Evolutionary conservation across 2,797 vertebrate species (phyloP), one percentile per base, ranked within the genome.

Genomic region (Emydoidea blandingii): DNA sequence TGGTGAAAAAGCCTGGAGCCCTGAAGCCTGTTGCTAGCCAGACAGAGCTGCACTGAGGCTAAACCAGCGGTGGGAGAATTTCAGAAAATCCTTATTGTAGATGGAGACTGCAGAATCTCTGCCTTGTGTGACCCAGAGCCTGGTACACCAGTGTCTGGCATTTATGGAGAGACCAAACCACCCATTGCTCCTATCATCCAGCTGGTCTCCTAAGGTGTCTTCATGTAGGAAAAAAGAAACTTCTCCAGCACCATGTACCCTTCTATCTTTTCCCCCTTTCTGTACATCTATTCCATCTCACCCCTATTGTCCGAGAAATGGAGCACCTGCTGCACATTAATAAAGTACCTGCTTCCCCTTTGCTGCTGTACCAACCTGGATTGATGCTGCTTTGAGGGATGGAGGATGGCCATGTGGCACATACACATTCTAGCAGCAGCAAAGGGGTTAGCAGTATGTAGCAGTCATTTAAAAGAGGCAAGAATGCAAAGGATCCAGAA

Each of bases 401-500:
- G 79, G 47, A 29, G 41, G 23, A 6, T 18, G 78, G 50, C 34
- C 21, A 72, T 79, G 52, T 50, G 54, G 25, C 47, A 25, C 14
- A 56, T 49, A 54, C 44, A 82, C 81, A 68, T 72, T 72, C 11
- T 49, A 80, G 62, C 50, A 81, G 78, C 41, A 41, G 41, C 44
- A 57, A 37, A 92, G 78, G 59, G 50, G 74, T 57, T 89, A 86
- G 89, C 54, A 34, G 31, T 29, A 78, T 81, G 65, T 82, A 92
- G 56, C 41, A 86, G 56, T 79, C 80, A 81, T 85, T 85, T 68
- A 82, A 62, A 85, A 85, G 88, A 88, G 83, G 59, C 90, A 87
- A 87, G 62, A 56, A 74, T 88, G 54, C 86, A 84, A 72, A 53
- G 56, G 87, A 87, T 83, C 56, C 81, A 56, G n/a, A 82, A 50